A percentile compares a stretch with the other conserved stretches of the same genome.
Evolutionary conservation across 2,113 vertebrate species (phyloP).

Genomic region (Ptilorrhoa leucosticta): DNA sequence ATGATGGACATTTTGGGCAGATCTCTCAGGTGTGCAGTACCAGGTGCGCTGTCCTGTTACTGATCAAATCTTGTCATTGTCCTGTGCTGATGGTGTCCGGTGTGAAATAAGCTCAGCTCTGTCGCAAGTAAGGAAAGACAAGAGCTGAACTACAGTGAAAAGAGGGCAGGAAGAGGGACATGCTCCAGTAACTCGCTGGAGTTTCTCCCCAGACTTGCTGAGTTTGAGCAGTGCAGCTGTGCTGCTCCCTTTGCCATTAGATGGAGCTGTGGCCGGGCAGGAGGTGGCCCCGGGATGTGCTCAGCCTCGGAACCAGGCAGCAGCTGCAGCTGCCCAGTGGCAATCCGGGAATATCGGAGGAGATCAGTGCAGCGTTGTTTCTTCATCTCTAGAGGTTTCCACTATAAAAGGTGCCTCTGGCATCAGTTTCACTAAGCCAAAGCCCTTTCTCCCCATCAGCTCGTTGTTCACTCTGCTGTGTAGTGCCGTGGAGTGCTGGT

Average conservation of each 20-base stretch:
- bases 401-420: neutral
- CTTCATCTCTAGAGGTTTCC: neutral
- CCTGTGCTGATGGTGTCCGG: neutral
- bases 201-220: neutral
- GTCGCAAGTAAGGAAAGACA: neutral
- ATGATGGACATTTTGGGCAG: neutral
- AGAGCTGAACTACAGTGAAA: neutral
- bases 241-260: neutral
- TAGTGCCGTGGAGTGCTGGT: neutral
- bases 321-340: neutral
- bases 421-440: neutral
- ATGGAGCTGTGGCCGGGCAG: constrained; percentile 41
- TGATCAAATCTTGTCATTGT: neutral
- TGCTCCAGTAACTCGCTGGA: neutral
- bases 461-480: neutral
- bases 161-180: neutral
- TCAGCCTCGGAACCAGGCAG: accelerated
- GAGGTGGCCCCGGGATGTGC: neutral
- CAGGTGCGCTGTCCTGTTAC: neutral
- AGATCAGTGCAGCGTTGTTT: neutral
- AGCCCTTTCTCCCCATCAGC: neutral
- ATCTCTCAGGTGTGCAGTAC: neutral
- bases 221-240: neutral
- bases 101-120: neutral
- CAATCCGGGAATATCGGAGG: accelerated